Evolutionary conservation across 2,113 vertebrate species (phyloP).

Genomic region (Amazona vittata): DNA sequence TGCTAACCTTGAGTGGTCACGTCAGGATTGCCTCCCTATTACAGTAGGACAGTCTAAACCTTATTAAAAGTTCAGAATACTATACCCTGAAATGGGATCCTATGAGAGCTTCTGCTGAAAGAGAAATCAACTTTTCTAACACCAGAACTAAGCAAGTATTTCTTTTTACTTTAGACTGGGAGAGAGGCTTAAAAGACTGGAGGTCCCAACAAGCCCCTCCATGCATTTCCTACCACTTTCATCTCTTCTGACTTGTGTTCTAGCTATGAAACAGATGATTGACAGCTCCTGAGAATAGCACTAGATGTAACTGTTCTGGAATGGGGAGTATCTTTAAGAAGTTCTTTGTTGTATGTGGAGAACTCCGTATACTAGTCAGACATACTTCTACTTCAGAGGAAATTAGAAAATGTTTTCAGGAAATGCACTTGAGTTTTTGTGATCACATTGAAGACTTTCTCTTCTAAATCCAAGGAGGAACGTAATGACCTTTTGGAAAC

Average conservation of each 20-base stretch:
- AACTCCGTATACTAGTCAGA: not conserved
- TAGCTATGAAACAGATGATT: not conserved
- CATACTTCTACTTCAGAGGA: not conserved
- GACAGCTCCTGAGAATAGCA: not conserved
- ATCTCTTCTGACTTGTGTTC: not conserved
- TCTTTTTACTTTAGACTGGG: not conserved
- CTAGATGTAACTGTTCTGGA: not conserved
- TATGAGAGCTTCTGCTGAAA: not conserved
- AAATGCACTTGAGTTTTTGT: not conserved
- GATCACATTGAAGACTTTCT: not conserved
- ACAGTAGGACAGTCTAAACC: not conserved
- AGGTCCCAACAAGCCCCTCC: not conserved
- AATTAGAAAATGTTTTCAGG: not conserved
- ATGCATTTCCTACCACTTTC: not conserved
- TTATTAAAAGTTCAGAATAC: constrained; percentile 5
- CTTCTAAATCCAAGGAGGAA: not conserved
- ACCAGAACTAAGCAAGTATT: not conserved
- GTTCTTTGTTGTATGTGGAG: not conserved
- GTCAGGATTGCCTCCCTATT: not conserved
- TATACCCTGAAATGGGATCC: not conserved
- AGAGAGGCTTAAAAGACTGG: not conserved
- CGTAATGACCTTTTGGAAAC: not conserved
- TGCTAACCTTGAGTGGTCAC: constrained; percentile 47
- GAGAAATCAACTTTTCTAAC: not conserved
- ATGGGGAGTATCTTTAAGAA: not conserved